These are phyloP conservation scores for Bubalus kerabau DNA, from an alignment of 2,113 vertebrate species.

Conservation along the genomic window DNA sequence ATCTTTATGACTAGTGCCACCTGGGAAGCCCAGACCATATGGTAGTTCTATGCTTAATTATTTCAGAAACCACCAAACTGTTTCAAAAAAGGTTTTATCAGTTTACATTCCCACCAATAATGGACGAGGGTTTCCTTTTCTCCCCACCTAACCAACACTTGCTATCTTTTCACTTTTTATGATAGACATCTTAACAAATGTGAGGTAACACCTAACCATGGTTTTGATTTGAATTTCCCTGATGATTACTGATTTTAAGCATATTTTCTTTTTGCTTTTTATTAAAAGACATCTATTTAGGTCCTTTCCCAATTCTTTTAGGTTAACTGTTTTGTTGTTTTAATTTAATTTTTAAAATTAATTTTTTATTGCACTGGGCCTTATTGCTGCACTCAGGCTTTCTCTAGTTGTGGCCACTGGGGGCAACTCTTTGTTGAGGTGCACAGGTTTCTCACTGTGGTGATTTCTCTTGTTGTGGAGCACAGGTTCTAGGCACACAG, in stretches of 20 bases:
- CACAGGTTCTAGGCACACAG: not conserved
- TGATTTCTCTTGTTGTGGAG: not conserved
- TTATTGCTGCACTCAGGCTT: not conserved
- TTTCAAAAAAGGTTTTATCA: not conserved
- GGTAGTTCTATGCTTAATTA: not conserved
- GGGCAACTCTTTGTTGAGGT: not conserved
- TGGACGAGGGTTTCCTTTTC: not conserved
- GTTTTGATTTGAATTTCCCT: not conserved
- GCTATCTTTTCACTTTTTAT: not conserved
- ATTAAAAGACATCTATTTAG: not conserved
- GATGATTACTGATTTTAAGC: not conserved
- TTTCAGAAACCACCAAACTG: not conserved
- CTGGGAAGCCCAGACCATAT: not conserved
- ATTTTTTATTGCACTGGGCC: not conserved
- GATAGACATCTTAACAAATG: not conserved
- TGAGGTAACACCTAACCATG: not conserved
- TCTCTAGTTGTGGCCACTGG: not conserved
- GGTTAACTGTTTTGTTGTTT: not conserved
- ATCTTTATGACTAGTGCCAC: too few relatives aligned
- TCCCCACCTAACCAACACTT: not conserved
- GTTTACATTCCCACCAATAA: not conserved
- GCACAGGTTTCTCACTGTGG: not conserved
- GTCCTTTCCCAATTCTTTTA: not conserved
- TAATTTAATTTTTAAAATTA: not conserved
- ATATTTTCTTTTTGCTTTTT: not conserved